These are phyloP conservation scores for Sipha maydis DNA, from an alignment of 2,888 invertebrate species.

Conservation along the genomic window DNA sequence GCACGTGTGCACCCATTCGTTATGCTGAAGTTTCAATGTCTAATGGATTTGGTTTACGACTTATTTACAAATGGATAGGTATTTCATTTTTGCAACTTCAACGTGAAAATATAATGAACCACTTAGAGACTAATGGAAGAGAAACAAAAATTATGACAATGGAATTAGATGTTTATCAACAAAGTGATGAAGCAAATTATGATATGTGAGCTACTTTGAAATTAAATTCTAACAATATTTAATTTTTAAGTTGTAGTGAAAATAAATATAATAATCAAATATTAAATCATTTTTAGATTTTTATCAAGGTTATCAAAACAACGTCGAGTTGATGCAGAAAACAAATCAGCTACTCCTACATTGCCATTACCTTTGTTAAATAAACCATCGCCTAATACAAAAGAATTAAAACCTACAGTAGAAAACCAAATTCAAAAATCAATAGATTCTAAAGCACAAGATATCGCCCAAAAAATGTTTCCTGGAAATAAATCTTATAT, in stretches of 20 bases:
- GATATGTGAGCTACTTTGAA: slow-evolving; percentile 68
- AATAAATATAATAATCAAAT: not conserved
- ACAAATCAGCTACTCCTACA: slow-evolving; percentile 70
- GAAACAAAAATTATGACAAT: slow-evolving; percentile 82
- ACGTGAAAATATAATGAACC: slow-evolving; percentile 82
- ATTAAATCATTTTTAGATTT: slow-evolving; percentile 68
- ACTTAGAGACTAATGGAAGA: slow-evolving; percentile 84
- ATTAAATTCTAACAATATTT: not conserved
- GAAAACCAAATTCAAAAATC: slow-evolving; percentile 28
- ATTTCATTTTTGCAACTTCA: slow-evolving; percentile 92
- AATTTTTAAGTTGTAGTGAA: not conserved
- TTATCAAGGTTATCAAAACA: slow-evolving; percentile 80
- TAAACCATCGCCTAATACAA: slow-evolving; percentile 43
- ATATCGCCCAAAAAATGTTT: slow-evolving; percentile 58
- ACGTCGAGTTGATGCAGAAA: slow-evolving; percentile 78
- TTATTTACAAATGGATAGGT: slow-evolving; percentile 94
- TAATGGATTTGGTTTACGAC: slow-evolving; percentile 92
- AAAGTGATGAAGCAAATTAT: slow-evolving; percentile 79
- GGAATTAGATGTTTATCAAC: slow-evolving; percentile 81
- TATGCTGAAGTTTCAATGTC: slow-evolving; percentile 95
- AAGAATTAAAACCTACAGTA: slow-evolving; percentile 24
- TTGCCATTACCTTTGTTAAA: slow-evolving; percentile 65
- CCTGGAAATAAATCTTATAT: slow-evolving; percentile 39
- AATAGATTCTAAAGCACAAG: slow-evolving; percentile 38
- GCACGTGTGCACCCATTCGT: slow-evolving; percentile 76